Conservation (phyloP, 1,140 invertebrate genomes). For the Asbolus verrucosus region DNA sequence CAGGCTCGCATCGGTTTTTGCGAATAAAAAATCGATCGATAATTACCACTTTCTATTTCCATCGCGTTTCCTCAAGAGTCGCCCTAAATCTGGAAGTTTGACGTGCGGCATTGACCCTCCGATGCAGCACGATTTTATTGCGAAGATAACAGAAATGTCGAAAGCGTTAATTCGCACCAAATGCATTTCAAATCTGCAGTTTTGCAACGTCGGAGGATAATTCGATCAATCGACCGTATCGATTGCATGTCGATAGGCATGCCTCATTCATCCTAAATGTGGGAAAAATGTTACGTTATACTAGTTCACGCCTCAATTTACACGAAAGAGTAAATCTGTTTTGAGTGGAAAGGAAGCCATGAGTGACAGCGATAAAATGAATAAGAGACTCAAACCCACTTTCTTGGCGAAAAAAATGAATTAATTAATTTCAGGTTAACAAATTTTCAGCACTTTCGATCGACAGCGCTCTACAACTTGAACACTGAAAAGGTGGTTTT, state of each 20-base stretch:
- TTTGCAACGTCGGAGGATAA: constrained; percentile 32
- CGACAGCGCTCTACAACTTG: not conserved
- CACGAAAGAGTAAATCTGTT: not conserved
- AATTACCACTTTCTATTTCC: constrained; percentile 17
- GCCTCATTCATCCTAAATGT: constrained; percentile 8
- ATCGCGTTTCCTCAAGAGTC: not conserved
- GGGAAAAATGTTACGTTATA: constrained; percentile 17
- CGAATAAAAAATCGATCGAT: no score
- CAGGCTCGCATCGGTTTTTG: no score
- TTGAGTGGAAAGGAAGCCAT: not conserved
- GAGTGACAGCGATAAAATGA: not conserved
- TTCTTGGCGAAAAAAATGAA: constrained; percentile 1
- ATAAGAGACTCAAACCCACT: not conserved
- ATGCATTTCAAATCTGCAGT: constrained; percentile 30
- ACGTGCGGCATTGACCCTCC: constrained; percentile 21
- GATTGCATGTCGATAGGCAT: constrained; percentile 4
- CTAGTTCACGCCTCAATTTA: constrained; percentile 21
- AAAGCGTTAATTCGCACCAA: constrained; percentile 32
- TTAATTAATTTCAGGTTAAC: not conserved
- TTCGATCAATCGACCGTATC: constrained; percentile 28
- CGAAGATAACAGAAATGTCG: constrained; percentile 26
- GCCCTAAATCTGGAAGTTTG: constrained; percentile 20
- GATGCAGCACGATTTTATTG: constrained; percentile 31
- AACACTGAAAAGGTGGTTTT: constrained; percentile 29
- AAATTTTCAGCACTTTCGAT: constrained; percentile 3